Evolutionary conservation across 2,113 vertebrate species (phyloP).

Genomic region (Sialia sialis): DNA sequence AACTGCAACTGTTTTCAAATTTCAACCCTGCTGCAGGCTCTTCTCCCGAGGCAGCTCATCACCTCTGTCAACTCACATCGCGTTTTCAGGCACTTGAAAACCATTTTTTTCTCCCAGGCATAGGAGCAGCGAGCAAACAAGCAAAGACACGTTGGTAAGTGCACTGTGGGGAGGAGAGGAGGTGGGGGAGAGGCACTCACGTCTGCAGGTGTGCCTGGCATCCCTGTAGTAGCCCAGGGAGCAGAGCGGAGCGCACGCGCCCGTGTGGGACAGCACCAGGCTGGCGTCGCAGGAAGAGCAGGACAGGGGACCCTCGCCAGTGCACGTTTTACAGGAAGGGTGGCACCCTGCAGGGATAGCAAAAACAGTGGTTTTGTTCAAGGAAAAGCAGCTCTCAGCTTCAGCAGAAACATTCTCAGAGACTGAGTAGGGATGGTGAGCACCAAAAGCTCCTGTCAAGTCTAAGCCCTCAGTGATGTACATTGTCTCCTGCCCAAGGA

Average conservation of each 20-base stretch:
- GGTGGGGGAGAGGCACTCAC: slow-evolving; percentile 66
- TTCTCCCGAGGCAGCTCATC: background rate
- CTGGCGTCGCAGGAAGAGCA: slow-evolving; percentile 80
- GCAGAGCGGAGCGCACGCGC: slow-evolving; percentile 76
- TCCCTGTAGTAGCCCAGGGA: slow-evolving; percentile 80
- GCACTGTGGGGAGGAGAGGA: accelerated
- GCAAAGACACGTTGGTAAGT: background rate
- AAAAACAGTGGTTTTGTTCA: background rate
- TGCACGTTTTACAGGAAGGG: slow-evolving; percentile 83
- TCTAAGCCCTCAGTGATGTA: background rate
- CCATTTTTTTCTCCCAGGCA: background rate
- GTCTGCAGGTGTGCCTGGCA: slow-evolving; percentile 70
- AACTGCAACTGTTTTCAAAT: background rate
- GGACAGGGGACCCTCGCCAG: slow-evolving; percentile 67
- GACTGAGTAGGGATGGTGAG: accelerated
- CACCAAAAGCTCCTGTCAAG: background rate
- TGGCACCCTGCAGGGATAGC: slow-evolving; percentile 80
- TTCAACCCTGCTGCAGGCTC: background rate
- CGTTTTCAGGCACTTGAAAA: background rate
- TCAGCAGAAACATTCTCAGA: background rate
- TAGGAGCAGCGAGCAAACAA: background rate
- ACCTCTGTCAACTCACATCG: background rate
- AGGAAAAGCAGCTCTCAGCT: background rate
- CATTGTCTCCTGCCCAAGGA: background rate
- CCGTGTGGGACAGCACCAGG: slow-evolving; percentile 74